phyloP scores from a whole-genome alignment of 2,888 invertebrate genomes.

The Aromia moschata region DNA sequence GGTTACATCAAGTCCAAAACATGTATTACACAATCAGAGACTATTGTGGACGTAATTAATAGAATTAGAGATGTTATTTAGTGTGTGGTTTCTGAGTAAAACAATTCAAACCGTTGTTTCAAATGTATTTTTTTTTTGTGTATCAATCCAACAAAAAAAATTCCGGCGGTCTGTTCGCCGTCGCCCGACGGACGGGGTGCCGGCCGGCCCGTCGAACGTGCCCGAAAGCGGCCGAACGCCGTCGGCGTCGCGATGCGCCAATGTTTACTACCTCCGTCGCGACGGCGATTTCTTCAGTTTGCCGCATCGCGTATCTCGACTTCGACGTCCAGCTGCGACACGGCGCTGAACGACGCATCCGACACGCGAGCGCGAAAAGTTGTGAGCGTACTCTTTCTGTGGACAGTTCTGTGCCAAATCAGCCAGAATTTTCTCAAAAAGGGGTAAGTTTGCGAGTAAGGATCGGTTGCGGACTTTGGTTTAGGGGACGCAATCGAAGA shows the following conservation, averaged over 20 bases:
- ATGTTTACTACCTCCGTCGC: conserved; percentile 59
- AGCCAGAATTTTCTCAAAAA: conserved; percentile 24
- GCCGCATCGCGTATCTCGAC: conserved; percentile 52
- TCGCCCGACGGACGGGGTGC: conserved; percentile 51
- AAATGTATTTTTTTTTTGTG: too few relatives aligned
- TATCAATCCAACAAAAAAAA: too few relatives aligned
- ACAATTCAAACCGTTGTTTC: too few relatives aligned
- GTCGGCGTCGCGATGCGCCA: conserved; percentile 59
- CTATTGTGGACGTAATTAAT: too few relatives aligned
- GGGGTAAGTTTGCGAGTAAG: conserved; percentile 5
- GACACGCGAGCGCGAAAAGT: conserved; percentile 19
- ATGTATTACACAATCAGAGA: too few relatives aligned
- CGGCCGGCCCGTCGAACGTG: conserved; percentile 6
- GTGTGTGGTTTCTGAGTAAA: too few relatives aligned
- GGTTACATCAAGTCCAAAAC: too few relatives aligned
- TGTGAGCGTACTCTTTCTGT: conserved; percentile 18
- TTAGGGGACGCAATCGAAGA: too few relatives aligned
- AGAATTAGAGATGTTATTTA: too few relatives aligned
- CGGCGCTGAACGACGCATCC: not conserved
- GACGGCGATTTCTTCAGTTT: conserved; percentile 59
- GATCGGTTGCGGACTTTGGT: too few relatives aligned
- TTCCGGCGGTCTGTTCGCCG: conserved; percentile 53
- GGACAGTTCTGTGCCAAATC: conserved; percentile 22
- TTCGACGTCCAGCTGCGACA: conserved; percentile 30
- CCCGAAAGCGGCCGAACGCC: conserved; percentile 28